These are phyloP conservation scores for Lamproptera curius DNA, from an alignment of 2,888 invertebrate genomes.

Conservation along the genomic window DNA sequence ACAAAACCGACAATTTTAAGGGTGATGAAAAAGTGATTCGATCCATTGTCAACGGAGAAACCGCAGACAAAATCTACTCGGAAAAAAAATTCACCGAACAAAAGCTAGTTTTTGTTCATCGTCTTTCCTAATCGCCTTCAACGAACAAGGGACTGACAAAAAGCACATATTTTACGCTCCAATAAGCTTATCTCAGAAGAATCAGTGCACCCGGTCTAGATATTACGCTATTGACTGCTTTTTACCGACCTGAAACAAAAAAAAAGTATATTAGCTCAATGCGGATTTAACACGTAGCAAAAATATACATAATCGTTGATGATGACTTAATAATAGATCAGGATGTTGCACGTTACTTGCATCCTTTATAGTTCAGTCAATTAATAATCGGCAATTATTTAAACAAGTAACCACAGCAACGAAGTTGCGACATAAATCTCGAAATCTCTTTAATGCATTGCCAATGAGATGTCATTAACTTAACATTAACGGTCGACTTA, in stretches of 20 bases:
- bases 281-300: no score
- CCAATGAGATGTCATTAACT: no score
- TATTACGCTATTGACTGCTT: slow-evolving; percentile 1
- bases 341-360: no score
- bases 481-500: no score
- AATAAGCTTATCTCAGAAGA: slow-evolving; percentile 13
- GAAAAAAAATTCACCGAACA: slow-evolving; percentile 13
- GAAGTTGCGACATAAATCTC: no score
- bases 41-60: slow-evolving; percentile 1
- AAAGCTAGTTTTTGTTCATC: slow-evolving; percentile 18
- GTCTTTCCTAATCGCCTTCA: slow-evolving; percentile 18
- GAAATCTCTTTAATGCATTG: no score
- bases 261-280: slow-evolving; percentile 12
- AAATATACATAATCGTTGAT: no score
- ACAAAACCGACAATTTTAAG: no score
- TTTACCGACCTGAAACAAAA: slow-evolving; percentile 19
- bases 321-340: no score
- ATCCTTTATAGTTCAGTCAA: no score
- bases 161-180: slow-evolving; percentile 15
- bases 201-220: slow-evolving; percentile 5
- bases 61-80: slow-evolving; percentile 10
- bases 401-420: no score
- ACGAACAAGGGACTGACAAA: slow-evolving; percentile 12
- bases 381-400: no score
- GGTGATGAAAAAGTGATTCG: not conserved